Evolutionary conservation across 2,888 invertebrate genomes (phyloP), one percentile per base, ranked within the genome.

Genomic region (Apodemia zela): DNA sequence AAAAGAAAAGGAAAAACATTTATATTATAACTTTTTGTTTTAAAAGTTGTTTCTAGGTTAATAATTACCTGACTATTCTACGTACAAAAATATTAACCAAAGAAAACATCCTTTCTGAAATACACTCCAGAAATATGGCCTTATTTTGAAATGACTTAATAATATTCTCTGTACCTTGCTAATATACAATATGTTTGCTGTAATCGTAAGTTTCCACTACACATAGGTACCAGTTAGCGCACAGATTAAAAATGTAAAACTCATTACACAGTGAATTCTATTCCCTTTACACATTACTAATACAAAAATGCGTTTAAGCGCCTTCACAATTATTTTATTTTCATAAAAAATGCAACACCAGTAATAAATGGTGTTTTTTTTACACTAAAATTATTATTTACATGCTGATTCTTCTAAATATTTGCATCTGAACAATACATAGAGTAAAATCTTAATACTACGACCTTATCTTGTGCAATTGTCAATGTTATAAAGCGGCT

Each of bases 391-490:
- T 80, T 81, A 81, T 85, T 89, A 89, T 89, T 87, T 89, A 90
- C 90, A 89, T 81, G 84, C 79, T 82, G 85, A 84, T 87, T 84
- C 89, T 87, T 87, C 89, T 88, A 88, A 89, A 91, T 90, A 89
- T 89, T 85, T 88, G 89, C 90, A 89, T 90, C 90, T 89, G 90
- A 91, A 91, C 88, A 90, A 89, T 89, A 90, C 87, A 85, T 85
- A 85, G 87, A 85, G 87, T 90, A 88, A 89, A 89, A 89, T 83
- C 89, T 90, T 89, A 91, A 67, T 67, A 63, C 85, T 89, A 89
- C 73, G 65, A 73, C 76, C 73, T 78, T 82, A 77, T 78, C 77
- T 75, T 78, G 87, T 89, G 89, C 89, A 89, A 89, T 85, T 89
- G 89, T 84, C 82, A 74, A 75, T 81, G 85, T 86, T 78, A 78